These are phyloP conservation scores for Drosophila suzukii DNA, from an alignment of 1,140 invertebrate genomes.

Conservation along the genomic window DNA sequence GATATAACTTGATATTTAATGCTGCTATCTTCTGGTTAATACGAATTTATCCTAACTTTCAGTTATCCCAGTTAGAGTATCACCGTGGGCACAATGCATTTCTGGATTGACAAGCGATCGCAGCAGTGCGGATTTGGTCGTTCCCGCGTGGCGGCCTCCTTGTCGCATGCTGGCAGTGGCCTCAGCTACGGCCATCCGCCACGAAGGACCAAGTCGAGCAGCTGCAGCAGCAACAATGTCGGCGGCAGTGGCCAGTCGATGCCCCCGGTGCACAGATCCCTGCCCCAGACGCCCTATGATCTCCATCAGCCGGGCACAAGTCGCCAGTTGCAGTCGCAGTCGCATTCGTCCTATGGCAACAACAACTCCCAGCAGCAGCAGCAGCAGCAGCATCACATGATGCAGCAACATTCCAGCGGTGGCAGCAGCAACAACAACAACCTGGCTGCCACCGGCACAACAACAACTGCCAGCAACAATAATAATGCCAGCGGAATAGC, in stretches of 20 bases:
- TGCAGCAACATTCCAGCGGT: conserved; percentile 59
- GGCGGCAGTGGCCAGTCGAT: conserved; percentile 43
- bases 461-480: conserved; percentile 55
- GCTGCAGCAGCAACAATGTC: conserved; percentile 39
- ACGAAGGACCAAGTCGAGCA: conserved; percentile 69
- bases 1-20: no score
- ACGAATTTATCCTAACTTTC: background rate
- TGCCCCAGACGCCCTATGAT: conserved; percentile 55
- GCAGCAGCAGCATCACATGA: conserved; percentile 55
- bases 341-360: conserved; percentile 42
- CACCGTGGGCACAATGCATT: conserved; percentile 87
- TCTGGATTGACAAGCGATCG: conserved; percentile 90
- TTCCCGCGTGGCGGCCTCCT: conserved; percentile 80
- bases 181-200: conserved; percentile 82
- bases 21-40: no score
- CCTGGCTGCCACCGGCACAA: conserved; percentile 37
- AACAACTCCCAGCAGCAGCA: conserved; percentile 60
- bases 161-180: conserved; percentile 77
- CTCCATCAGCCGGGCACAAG: conserved; percentile 60
- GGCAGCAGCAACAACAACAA: conserved; percentile 57
- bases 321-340: conserved; percentile 44
- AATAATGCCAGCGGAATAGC: conserved; percentile 58
- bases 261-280: conserved; percentile 52
- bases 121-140: conserved; percentile 88
- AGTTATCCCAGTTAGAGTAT: no score